A percentile compares a stretch with the other conserved stretches of the same genome.
Evolutionary conservation across 1,140 invertebrate genomes (phyloP).

Genomic region (Heliconius himera): DNA sequence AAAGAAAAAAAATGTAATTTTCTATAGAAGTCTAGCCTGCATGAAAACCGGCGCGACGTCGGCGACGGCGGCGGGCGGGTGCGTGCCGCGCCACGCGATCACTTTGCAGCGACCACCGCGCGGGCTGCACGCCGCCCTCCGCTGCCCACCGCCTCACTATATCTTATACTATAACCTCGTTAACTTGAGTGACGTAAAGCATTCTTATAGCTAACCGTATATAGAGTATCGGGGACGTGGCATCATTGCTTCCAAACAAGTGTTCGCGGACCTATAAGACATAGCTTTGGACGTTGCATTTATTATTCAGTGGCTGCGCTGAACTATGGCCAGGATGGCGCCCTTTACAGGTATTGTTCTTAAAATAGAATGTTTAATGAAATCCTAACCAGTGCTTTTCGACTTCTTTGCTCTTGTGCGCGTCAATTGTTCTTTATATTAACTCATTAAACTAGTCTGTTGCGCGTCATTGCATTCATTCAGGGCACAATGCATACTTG

Average conservation of each 20-base stretch:
- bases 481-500: constrained; percentile 26
- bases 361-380: constrained; percentile 49
- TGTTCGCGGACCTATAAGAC: constrained; percentile 49
- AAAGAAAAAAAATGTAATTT: constrained; percentile 26
- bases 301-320: constrained; percentile 79
- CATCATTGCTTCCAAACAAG: constrained; percentile 47
- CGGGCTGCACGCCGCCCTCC: constrained; percentile 68
- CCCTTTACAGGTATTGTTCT: constrained; percentile 72
- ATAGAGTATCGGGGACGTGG: constrained; percentile 50
- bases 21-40: constrained; percentile 26
- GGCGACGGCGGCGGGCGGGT: constrained; percentile 47
- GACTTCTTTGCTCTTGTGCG: not conserved
- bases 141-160: constrained; percentile 43
- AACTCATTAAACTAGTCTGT: constrained; percentile 18
- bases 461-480: constrained; percentile 22
- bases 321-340: constrained; percentile 73
- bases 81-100: constrained; percentile 65
- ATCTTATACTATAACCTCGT: constrained; percentile 68
- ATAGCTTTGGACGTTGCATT: constrained; percentile 76
- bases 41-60: constrained; percentile 35
- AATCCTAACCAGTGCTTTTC: constrained; percentile 18
- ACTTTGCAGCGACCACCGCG: constrained; percentile 62
- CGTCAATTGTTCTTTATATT: constrained; percentile 6
- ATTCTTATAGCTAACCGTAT: constrained; percentile 49
- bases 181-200: constrained; percentile 70